Evolutionary conservation across 2,888 invertebrate species (phyloP).

Genomic region (Pseudanteris insignis): DNA sequence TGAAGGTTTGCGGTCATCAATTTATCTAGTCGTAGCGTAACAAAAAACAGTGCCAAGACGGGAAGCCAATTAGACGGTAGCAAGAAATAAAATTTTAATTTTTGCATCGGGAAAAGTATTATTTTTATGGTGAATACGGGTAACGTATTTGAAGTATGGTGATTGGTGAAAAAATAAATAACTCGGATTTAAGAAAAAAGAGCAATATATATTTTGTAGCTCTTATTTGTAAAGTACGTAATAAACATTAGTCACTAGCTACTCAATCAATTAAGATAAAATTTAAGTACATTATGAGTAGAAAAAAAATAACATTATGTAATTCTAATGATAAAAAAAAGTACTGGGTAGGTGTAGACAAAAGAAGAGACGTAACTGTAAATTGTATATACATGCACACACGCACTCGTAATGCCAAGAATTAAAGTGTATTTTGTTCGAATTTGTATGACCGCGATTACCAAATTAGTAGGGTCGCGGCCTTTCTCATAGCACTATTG

Average conservation of each 20-base stretch:
- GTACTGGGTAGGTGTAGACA: conserved; percentile 7
- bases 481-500: conserved; percentile 44
- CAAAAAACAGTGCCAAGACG: no score
- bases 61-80: no score
- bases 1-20: no score
- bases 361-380: conserved; percentile 17
- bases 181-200: conserved; percentile 8
- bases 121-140: not conserved
- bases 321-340: conserved; percentile 5
- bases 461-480: conserved; percentile 36
- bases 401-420: conserved; percentile 29
- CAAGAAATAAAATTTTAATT: conserved; percentile 5
- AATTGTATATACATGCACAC: conserved; percentile 39
- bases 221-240: conserved; percentile 13
- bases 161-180: conserved; percentile 4
- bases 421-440: conserved; percentile 9
- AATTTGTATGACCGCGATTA: no score
- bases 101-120: not conserved
- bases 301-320: conserved; percentile 12
- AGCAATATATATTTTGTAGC: conserved; percentile 20
- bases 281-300: conserved; percentile 12
- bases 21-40: no score
- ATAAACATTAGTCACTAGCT: conserved; percentile 26
- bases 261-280: conserved; percentile 25
- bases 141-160: not conserved